These are phyloP conservation scores for Aleiodes leptofemur DNA, from an alignment of 2,888 invertebrate genomes.

Conservation along the genomic window DNA sequence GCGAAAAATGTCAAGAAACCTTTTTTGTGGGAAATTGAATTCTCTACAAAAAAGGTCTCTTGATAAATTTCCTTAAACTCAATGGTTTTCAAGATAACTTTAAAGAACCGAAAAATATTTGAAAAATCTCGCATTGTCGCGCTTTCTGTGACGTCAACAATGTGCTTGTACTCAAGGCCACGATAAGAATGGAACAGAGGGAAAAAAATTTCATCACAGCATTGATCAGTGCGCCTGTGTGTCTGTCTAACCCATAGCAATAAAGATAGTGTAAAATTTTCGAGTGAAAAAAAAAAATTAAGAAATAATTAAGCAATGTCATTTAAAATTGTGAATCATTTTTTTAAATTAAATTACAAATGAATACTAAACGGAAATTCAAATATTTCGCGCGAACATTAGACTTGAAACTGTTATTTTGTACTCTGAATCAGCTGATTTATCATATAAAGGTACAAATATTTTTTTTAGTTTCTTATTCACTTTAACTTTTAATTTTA, in stretches of 20 bases:
- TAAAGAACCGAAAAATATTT: background rate
- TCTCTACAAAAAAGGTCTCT: no score
- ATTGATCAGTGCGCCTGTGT: slow-evolving; percentile 59
- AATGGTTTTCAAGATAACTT: no score
- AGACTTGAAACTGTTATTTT: background rate
- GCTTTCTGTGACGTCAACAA: background rate
- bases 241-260: slow-evolving; percentile 51
- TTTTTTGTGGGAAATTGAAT: no score
- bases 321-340: slow-evolving; percentile 9
- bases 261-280: background rate
- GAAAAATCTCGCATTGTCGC: background rate
- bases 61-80: no score
- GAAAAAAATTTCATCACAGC: slow-evolving; percentile 63
- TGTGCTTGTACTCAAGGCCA: slow-evolving; percentile 62
- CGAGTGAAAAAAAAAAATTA: slow-evolving; percentile 21
- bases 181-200: slow-evolving; percentile 69
- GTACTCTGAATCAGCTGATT: slow-evolving; percentile 30
- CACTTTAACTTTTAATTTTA: no score
- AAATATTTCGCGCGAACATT: slow-evolving; percentile 29
- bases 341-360: background rate
- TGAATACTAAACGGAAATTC: background rate
- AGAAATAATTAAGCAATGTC: no score
- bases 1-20: no score
- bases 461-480: no score
- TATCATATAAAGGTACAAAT: slow-evolving; percentile 16